Base-by-base conservation (phyloP, 2,797 vertebrate species). In the Apogon hyalosoma region DNA sequence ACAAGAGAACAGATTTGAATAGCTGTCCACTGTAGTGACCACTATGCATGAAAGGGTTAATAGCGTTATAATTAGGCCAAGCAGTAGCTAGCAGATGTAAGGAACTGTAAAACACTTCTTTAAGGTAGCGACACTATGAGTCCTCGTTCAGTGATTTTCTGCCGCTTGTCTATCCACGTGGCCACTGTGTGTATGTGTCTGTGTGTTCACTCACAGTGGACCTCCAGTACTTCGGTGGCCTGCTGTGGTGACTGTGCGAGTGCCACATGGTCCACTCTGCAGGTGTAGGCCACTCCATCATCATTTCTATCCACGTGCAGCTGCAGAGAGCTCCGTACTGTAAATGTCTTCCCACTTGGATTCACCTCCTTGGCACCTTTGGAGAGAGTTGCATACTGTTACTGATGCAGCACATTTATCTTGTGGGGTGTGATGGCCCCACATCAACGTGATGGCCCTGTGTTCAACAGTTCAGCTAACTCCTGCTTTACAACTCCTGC, bases 211-310 rank as follows among this genome's bases (percentile, higher is more conserved):
- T 99, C 94, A 99, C 98, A 99, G 88, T 99, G 98, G 86, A 99
- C 98, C 93, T 99, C 96, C 93, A 99, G 93, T 65, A 97, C 94
- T 91, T 98, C 95, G 59, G 95, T 97, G 85, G 95, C 96, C 90
- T 97, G 95, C 87, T 98, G 97, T 41, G 96, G 96, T 46, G 95
- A 89, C 47, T 96, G 94, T 28, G 94, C 84, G 69, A 98, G 94
- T 11, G 98, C 96, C 78, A 96, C 96, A 0, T 99, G 98, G 87
- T 98, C 97, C 85, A 99, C 98, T 91, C 92, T 95, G 93, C 98
- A 99, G 85, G 96, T 97, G 73, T 98, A 93, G 2, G 95, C 94
- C 80, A 96, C 96, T 16, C 97, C 97, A 21, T 99, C 97, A 31
- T 99, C 97, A 15, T 90, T 95, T 63, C 97, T 93, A 87, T 98